Evolutionary conservation across 2,888 invertebrate species (phyloP).

Genomic region (Caenorhabditis zanzibari): DNA sequence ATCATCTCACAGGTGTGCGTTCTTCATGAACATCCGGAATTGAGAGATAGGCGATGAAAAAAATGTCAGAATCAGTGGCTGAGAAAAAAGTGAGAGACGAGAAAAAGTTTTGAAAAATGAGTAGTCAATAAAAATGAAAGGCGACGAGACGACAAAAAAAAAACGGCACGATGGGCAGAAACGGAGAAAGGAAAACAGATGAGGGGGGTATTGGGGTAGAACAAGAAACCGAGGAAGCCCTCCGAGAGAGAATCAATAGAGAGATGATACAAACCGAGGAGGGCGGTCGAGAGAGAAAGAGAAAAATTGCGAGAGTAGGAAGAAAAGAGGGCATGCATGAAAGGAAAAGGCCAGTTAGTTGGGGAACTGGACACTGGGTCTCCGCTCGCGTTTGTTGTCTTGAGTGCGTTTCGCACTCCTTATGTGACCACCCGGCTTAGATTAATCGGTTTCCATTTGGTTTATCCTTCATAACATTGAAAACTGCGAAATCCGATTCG

Average conservation of each 20-base stretch:
- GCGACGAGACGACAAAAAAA: no score
- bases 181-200: slow-evolving; percentile 51
- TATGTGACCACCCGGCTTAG: slow-evolving; percentile 47
- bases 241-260: slow-evolving; percentile 54
- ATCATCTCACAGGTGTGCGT: slow-evolving; percentile 9
- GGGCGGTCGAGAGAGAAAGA: slow-evolving; percentile 47
- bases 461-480: not conserved
- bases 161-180: slow-evolving; percentile 33
- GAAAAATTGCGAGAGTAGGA: slow-evolving; percentile 33
- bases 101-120: slow-evolving; percentile 41
- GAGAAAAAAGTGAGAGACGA: slow-evolving; percentile 13
- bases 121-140: slow-evolving; percentile 48
- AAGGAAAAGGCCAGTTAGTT: slow-evolving; percentile 20
- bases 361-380: slow-evolving; percentile 57
- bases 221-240: slow-evolving; percentile 50
- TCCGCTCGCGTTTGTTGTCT: slow-evolving; percentile 9
- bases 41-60: slow-evolving; percentile 16
- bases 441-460: slow-evolving; percentile 17
- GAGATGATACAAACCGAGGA: slow-evolving; percentile 28
- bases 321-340: slow-evolving; percentile 35
- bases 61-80: slow-evolving; percentile 12
- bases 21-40: not conserved
- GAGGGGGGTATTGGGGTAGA: slow-evolving; percentile 45
- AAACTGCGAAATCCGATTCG: not conserved
- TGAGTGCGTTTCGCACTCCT: slow-evolving; percentile 42